Evolutionary conservation across 2,888 invertebrate species (phyloP), one percentile per base, ranked within the genome.

Genomic region (Deroplatys truncata): DNA sequence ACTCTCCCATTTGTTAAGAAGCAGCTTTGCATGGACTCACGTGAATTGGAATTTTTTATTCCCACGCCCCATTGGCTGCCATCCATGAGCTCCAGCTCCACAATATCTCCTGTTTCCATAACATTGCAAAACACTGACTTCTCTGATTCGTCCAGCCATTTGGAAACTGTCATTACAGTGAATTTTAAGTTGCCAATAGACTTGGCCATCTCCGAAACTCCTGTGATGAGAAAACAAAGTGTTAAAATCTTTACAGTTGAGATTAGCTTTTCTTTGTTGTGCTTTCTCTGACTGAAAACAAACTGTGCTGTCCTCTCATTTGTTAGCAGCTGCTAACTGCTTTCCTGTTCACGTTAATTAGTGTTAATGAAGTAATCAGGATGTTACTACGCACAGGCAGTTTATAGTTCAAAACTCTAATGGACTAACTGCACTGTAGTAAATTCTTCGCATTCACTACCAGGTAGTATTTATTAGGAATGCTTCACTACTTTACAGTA

Each of bases 121-220:
- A 96, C 96, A 89, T 96, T 96, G 93, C 96, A 96, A 91, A 97
- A 94, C 92, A 96, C 95, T 92, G 95, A 95, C 92, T 96, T 95
- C 94, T 96, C 96, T 92, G 96, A 95, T 91, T 96, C 95, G 91
- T 95, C 95, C 93, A 96, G 96, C 97, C 97, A 97, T 94, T 96
- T 96, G 91, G 96, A 96, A 93, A 96, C 96, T 91, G 91, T 91
- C 89, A 91, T 91, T 72, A 91, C 91, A 82, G 90, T 91, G 89
- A 91, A 91, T 83, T 91, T 91, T 86, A 91, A 91, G 20, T 90
- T 87, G 87, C 88, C 86, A 15, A 90, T 88, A 83, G 84, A 86
- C 35, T 86, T 84, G 28, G 84, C 20, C 28, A 83, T 28, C 4
- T 83, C 87, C 25, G 87, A 16, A 25, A 20, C 82, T 28, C 87